Evolutionary conservation across 2,888 invertebrate species (phyloP), one percentile per base, ranked within the genome.

Genomic region (Pristionchus exspectatus): DNA sequence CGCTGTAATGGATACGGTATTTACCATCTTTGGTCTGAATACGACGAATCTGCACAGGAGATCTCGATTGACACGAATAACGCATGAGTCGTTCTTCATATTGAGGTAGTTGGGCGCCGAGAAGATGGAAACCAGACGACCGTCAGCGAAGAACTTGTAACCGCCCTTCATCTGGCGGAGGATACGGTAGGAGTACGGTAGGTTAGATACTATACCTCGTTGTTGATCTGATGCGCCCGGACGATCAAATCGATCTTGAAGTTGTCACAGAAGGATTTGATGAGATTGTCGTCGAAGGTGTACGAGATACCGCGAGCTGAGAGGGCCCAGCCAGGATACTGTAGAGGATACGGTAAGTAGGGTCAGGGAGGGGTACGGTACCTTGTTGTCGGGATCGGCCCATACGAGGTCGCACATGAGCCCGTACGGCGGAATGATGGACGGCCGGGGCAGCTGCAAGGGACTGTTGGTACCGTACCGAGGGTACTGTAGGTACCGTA

Each of bases 221-320:
- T 91, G 27, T 90, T 91, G 77, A 96, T 96, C 95, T 96, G 96
- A 93, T 96, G 96, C 3, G 96, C 96, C 89, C 96, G 93, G 27
- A 96, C 96, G 90, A 96, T 96, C 54, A 96, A 94, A 92, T 96
- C 96, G 91, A 95, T 95, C 90, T 95, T 95, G 92, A 96, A 96
- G 87, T 95, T 95, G 89, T 95, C 94, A 50, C 96, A 95, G 93
- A 96, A 96, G 83, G 95, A 95, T 66, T 95, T 94, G 30, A 96
- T 96, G 30, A 96, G 95, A 90, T 96, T 96, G 10, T 96, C 96
- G 38, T 96, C 96, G 94, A 96, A 96, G 27, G 96, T 96, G 94
- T 95, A 96, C 24, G 96, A 96, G 54, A 96, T 96, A 66, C 96
- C 96, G 72, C 96, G 92, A n/a, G 91, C 86, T 0, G 92, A 93